Conservation (phyloP, 2,888 invertebrate genomes). For the Phytoseiulus persimilis region DNA sequence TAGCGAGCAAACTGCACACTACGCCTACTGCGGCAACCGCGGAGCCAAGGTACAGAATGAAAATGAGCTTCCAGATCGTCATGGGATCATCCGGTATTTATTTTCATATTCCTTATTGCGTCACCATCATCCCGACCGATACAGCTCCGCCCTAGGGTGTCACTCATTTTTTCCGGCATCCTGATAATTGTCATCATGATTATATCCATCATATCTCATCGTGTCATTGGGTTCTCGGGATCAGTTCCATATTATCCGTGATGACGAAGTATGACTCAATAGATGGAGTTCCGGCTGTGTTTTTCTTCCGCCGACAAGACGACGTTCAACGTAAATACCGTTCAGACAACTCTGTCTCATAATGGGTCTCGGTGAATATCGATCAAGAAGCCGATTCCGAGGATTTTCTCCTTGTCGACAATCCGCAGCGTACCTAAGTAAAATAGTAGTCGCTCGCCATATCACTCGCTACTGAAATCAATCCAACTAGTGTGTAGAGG, state of each 20-base stretch:
- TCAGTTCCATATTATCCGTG: not conserved
- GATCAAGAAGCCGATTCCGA: not conserved
- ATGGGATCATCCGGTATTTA: not conserved
- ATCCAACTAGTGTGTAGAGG: not conserved
- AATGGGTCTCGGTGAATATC: not conserved
- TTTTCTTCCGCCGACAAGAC: not conserved
- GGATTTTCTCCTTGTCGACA: not conserved
- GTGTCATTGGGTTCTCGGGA: not conserved
- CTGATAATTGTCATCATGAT: conserved; percentile 21
- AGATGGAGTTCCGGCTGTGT: not conserved
- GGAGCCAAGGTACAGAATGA: not conserved
- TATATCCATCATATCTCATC: conserved; percentile 8
- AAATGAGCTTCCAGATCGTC: not conserved
- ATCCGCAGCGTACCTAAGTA: not conserved
- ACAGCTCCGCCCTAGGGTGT: not conserved
- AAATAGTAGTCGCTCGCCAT: not conserved
- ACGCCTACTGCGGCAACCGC: not conserved
- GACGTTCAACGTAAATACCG: not conserved
- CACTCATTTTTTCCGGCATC: not conserved
- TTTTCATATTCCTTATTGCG: not conserved
- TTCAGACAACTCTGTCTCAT: not conserved
- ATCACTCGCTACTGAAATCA: not conserved
- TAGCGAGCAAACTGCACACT: no score
- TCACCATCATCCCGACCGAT: not conserved
- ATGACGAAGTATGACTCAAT: not conserved